A percentile compares a stretch with the other conserved stretches of the same genome.
Evolutionary conservation across 2,113 vertebrate species (phyloP).

Genomic region (Poeciliopsis occidentalis): DNA sequence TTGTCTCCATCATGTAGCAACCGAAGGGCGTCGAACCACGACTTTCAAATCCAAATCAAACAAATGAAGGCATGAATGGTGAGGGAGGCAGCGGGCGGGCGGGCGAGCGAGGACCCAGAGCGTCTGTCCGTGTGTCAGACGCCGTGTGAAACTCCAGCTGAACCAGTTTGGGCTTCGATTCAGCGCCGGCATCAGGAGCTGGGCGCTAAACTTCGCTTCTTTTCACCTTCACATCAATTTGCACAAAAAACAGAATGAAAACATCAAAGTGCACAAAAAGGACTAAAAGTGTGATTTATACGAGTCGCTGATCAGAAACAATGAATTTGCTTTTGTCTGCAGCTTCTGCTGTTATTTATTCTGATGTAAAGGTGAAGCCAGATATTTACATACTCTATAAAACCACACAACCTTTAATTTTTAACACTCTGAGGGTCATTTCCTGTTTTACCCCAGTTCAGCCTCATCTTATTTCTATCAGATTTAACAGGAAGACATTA

Average conservation of each 20-base stretch:
- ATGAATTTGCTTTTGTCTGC: conserved; percentile 45
- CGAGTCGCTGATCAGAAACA: conserved; percentile 15
- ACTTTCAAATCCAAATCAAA: conserved; percentile 64
- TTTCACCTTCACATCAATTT: conserved; percentile 44
- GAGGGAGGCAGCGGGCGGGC: conserved; percentile 26
- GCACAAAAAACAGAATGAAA: conserved; percentile 30
- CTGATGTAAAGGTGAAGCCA: conserved; percentile 18
- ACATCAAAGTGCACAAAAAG: conserved; percentile 58
- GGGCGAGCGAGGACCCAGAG: conserved; percentile 19
- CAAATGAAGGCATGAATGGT: conserved; percentile 63
- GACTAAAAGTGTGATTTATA: conserved; percentile 59
- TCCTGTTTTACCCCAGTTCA: neutral
- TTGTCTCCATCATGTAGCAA: conserved; percentile 38
- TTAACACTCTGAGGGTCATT: neutral
- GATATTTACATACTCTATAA: neutral
- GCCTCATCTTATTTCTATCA: too few relatives aligned
- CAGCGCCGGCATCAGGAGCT: neutral
- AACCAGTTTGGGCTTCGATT: conserved; percentile 27
- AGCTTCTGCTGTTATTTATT: conserved; percentile 54
- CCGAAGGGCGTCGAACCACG: conserved; percentile 58
- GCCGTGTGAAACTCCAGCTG: conserved; percentile 47
- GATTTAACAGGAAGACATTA: neutral
- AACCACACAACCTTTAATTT: neutral
- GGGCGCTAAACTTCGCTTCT: conserved; percentile 32
- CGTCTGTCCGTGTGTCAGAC: conserved; percentile 49